A percentile compares a stretch with the other conserved stretches of the same genome.
These are phyloP conservation scores for Sphecodes monilicornis DNA, from an alignment of 2,888 invertebrate species.

Conservation along the genomic window DNA sequence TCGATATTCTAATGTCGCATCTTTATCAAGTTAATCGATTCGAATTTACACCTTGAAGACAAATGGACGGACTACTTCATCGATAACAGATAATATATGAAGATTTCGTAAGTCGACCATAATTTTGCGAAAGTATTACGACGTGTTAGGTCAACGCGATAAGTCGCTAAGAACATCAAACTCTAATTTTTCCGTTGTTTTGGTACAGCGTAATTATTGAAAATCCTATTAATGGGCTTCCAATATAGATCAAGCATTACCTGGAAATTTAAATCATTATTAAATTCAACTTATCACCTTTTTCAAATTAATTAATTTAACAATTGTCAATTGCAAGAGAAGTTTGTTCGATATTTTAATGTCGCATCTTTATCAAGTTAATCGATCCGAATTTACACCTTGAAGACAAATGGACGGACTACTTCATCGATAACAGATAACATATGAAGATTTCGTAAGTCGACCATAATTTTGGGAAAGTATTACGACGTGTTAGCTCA, in stretches of 20 bases:
- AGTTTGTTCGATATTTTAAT: neutral
- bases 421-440: neutral
- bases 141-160: neutral
- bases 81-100: neutral
- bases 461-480: neutral
- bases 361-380: neutral
- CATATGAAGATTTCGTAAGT: neutral
- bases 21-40: neutral
- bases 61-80: neutral
- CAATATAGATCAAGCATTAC: too few species aligned
- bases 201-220: neutral
- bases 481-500: neutral
- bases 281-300: neutral
- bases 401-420: neutral
- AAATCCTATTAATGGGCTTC: neutral
- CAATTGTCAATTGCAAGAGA: neutral
- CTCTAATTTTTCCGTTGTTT: neutral
- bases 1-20: neutral
- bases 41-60: neutral
- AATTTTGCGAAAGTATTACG: neutral
- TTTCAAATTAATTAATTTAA: neutral
- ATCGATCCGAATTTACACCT: neutral
- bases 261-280: neutral
- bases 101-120: neutral
- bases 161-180: neutral